Percentiles rank a stretch among this genome's conserved stretches.
Conservation (phyloP, 2,113 vertebrate species). For the Thunnus thynnus region DNA sequence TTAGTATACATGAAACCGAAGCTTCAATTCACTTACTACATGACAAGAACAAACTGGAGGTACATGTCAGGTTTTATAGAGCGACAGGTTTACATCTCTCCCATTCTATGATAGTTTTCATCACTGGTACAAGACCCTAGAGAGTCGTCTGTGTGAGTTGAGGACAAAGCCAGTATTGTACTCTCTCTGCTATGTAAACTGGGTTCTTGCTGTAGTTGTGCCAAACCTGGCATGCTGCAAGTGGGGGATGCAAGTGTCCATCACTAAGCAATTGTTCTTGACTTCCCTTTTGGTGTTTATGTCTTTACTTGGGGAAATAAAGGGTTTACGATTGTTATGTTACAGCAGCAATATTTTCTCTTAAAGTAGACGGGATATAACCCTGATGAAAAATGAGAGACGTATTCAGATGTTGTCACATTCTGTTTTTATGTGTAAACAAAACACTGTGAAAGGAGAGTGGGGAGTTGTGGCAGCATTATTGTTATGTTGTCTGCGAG, state of each 20-base stretch:
- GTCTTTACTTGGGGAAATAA: slow-evolving; percentile 28
- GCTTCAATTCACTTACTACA: not conserved
- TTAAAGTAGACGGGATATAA: not conserved
- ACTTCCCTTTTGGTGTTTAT: slow-evolving; percentile 54
- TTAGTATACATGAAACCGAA: not conserved
- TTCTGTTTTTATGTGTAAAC: slow-evolving; percentile 33
- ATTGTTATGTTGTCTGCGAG: slow-evolving; percentile 63
- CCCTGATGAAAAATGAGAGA: not conserved
- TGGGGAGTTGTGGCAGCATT: slow-evolving; percentile 42
- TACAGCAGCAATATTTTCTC: not conserved
- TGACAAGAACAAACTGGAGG: not conserved
- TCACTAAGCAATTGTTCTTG: slow-evolving; percentile 66
- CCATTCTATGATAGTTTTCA: slow-evolving; percentile 24
- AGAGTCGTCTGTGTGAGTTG: slow-evolving; percentile 55
- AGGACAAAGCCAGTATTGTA: slow-evolving; percentile 76
- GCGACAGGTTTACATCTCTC: slow-evolving; percentile 27
- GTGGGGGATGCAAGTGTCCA: slow-evolving; percentile 63
- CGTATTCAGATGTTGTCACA: not conserved
- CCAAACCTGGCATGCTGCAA: slow-evolving; percentile 63
- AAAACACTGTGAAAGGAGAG: slow-evolving; percentile 21
- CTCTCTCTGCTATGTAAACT: slow-evolving; percentile 57
- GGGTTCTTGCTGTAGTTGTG: slow-evolving; percentile 61
- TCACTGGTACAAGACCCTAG: slow-evolving; percentile 48
- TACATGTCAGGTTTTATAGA: slow-evolving; percentile 8
- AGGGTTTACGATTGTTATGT: slow-evolving; percentile 22